Evolutionary conservation across 2,888 invertebrate genomes (phyloP), one percentile per base, ranked within the genome.

Genomic region (Spicauda simplicius): DNA sequence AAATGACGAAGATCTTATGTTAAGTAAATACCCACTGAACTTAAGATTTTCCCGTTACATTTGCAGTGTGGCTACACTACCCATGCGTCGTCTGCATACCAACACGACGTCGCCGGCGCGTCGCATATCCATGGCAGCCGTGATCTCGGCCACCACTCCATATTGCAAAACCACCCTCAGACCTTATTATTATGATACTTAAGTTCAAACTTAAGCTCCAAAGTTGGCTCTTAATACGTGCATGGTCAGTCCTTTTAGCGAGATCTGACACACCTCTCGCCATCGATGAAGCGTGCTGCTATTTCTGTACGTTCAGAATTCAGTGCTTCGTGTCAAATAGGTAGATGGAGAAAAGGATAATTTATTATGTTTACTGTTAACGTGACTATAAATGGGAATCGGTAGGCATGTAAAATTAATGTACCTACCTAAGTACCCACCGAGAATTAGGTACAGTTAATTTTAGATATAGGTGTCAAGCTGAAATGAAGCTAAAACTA

Each of bases 181-280:
- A 11, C 54, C 69, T 25, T 74, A 74, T 70, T 63, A 1, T 57
- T 20, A 64, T 20, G 6, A 2, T 0, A 14, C 57, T 63, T 68
- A 61, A 55, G 71, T 64, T 72, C 63, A 73, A 68, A 70, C 53
- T 64, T 12, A 14, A 25, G 11, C 18, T 60, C 20, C n/a, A 45
- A 57, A 16, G 25, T 30, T 59, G 54, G 59, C 30, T 70, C 69
- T 68, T 64, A 70, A 72, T 70, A 64, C 69, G 70, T 71, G 74
- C 70, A 73, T 76, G 77, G 76, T 73, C 76, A 79, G 77, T 82
- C 83, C 78, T 86, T 85, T 86, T 72, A 72, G 77, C 75, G 65
- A 79, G 81, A 83, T 77, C 73, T 80, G 78, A 78, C 76, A 85
- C 81, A 85, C 82, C 79, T 82, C 79, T 77, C 76, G 79, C 78